A percentile compares a stretch with the other conserved stretches of the same genome.
Conservation (phyloP, 2,888 invertebrate species). For the Agonopterix heracliana region DNA sequence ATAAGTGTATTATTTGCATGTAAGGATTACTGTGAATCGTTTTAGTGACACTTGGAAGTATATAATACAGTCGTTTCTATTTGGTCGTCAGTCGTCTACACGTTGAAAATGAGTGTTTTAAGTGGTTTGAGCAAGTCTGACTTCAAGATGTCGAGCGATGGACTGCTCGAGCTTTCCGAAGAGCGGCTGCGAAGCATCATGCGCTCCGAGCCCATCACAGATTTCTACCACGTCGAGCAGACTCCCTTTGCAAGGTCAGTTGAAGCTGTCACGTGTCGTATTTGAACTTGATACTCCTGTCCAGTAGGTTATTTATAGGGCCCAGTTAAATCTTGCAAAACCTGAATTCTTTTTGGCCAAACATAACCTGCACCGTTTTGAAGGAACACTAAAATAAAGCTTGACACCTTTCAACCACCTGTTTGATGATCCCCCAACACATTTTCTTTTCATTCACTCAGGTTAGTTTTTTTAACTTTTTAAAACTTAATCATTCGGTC, state of each 20-base stretch:
- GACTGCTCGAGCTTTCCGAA: conserved; percentile 83
- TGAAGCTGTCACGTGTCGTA: conserved; percentile 12
- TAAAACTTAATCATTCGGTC: too few species aligned
- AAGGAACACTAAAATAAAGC: too few species aligned
- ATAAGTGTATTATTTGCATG: conserved; percentile 69
- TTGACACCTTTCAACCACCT: too few species aligned
- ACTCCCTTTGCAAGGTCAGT: conserved; percentile 89
- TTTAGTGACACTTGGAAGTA: conserved; percentile 59
- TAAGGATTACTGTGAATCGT: conserved; percentile 70
- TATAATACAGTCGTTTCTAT: conserved; percentile 48
- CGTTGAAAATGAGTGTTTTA: conserved; percentile 73
- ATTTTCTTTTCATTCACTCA: too few species aligned
- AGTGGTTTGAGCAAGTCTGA: conserved; percentile 74
- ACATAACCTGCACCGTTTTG: too few species aligned
- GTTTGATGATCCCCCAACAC: too few species aligned
- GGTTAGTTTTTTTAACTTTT: too few species aligned
- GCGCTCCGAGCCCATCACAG: conserved; percentile 83
- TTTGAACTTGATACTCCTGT: conserved; percentile 13
- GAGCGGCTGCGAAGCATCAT: conserved; percentile 81
- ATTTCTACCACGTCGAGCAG: conserved; percentile 87
- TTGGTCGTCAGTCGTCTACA: conserved; percentile 66
- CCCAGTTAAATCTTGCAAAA: neutral
- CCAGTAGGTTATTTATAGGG: neutral
- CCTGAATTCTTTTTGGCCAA: too few species aligned
- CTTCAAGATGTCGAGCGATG: conserved; percentile 79